phyloP scores from a whole-genome alignment of 2,113 vertebrate species.

The Oxyura jamaicensis region DNA sequence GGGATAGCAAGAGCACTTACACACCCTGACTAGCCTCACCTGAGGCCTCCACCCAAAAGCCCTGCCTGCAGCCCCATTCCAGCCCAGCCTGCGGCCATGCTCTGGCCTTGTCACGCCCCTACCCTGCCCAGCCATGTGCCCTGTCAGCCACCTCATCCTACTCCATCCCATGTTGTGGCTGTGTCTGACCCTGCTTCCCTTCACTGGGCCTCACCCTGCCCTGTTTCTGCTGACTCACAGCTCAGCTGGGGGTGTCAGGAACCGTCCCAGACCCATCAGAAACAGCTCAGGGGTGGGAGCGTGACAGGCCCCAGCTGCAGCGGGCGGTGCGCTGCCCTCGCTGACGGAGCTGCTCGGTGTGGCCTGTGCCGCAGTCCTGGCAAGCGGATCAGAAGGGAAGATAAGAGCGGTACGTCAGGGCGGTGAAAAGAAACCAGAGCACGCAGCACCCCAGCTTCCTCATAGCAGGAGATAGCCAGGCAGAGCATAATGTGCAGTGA shows the following conservation, averaged over 20 bases:
- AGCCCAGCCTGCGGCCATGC: accelerated
- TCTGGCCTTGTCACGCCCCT: not conserved
- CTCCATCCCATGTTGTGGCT: not conserved
- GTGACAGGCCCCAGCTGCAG: accelerated
- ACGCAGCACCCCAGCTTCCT: not conserved
- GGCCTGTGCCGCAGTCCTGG: not conserved
- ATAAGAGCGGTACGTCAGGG: not conserved
- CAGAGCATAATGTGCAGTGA: too few species aligned
- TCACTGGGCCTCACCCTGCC: too few species aligned
- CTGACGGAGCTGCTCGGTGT: not conserved
- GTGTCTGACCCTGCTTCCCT: not conserved
- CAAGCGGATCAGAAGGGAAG: not conserved
- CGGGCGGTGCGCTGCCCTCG: accelerated
- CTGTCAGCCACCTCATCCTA: too few species aligned
- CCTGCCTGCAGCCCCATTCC: accelerated
- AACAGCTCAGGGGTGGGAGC: not conserved
- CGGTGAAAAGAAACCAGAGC: accelerated
- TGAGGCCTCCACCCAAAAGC: not conserved
- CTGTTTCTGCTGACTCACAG: accelerated
- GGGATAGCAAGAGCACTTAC: too few species aligned
- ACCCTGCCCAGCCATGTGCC: too few species aligned
- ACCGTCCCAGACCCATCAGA: too few species aligned
- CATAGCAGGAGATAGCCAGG: not conserved
- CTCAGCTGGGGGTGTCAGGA: accelerated
- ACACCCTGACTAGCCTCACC: not conserved